Evolutionary conservation across 2,797 vertebrate genomes (phyloP), one percentile per base, ranked within the genome.

Genomic region (Orientallactaga sibirica): DNA sequence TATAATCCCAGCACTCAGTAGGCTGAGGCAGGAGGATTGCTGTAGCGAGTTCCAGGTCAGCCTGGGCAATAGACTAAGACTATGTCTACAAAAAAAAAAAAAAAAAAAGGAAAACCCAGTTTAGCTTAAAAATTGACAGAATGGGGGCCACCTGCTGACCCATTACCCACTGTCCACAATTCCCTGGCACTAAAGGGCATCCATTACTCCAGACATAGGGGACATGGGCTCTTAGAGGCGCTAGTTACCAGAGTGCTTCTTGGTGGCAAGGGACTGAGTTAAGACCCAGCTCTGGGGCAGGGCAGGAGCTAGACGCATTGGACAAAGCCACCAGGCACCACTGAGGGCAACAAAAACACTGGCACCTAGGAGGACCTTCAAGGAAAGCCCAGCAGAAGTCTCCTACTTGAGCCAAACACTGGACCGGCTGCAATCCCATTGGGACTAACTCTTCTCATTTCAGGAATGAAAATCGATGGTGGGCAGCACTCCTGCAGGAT

Each of bases 351-450:
- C 0, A 2, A 68, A 85, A 37, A 12, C 5, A 0, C 43, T 95
- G 92, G 94, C 76, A 19, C 24, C 7, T 4, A 79, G 18, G 41
- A 88, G 64, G 95, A 48, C 43, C 43, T 92, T 95, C 88, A 92
- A 90, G 93, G 94, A 94, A 94, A 93, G 48, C 73, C 52, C 61
- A 74, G 74, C 77, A 74, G 83, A 67, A 67, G 18, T 73, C 92
- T 73, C 61, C 73, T 81, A 52, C 25, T 43, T 33, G 86, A 92
- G 76, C 88, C 91, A 27, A 64, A 15, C 33, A 41, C 18, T n/a
- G 86, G 75, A 33, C 18, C 27, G 86, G 75, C 83, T 52, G 76
- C 29, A 61, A 73, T 86, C 86, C 94, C 64, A 0, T 4, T 12
- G 86, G 76, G 86, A 90, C 91, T 48, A 52, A 52, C 24, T 27